Conservation (phyloP, 2,888 invertebrate species). For the Spisula subtruncata region DNA sequence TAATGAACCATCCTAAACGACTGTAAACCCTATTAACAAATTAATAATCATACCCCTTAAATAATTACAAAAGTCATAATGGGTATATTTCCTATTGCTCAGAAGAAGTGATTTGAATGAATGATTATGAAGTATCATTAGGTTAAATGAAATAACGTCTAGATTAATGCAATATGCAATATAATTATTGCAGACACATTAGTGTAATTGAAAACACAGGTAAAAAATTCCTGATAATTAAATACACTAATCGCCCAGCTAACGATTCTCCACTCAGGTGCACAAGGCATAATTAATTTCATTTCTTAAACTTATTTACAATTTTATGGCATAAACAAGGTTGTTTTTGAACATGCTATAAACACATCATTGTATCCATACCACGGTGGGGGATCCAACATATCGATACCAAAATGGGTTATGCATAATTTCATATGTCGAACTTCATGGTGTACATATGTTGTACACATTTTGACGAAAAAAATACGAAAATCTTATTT, state of each 20-base stretch:
- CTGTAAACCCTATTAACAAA: too few relatives aligned
- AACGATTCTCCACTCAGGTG: background rate
- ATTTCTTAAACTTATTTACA: background rate
- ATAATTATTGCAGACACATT: background rate
- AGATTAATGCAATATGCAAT: background rate
- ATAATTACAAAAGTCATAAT: too few relatives aligned
- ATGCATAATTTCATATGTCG: too few relatives aligned
- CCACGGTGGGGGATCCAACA: too few relatives aligned
- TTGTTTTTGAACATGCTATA: background rate
- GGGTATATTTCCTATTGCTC: background rate
- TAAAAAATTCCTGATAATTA: background rate
- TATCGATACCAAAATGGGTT: too few relatives aligned
- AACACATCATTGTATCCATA: background rate
- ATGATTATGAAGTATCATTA: background rate
- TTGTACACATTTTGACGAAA: too few relatives aligned
- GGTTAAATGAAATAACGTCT: background rate
- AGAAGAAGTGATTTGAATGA: background rate
- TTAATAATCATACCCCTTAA: too few relatives aligned
- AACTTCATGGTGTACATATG: too few relatives aligned
- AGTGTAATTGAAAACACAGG: background rate
- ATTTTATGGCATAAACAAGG: background rate
- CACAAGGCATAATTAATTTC: conserved; percentile 1
- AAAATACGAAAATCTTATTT: too few relatives aligned
- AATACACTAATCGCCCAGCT: background rate
- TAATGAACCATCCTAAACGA: too few relatives aligned